A percentile compares a stretch with the other conserved stretches of the same genome.
Evolutionary conservation across 2,797 vertebrate genomes (phyloP).

Genomic region (Ctenopoma kingsleyae): DNA sequence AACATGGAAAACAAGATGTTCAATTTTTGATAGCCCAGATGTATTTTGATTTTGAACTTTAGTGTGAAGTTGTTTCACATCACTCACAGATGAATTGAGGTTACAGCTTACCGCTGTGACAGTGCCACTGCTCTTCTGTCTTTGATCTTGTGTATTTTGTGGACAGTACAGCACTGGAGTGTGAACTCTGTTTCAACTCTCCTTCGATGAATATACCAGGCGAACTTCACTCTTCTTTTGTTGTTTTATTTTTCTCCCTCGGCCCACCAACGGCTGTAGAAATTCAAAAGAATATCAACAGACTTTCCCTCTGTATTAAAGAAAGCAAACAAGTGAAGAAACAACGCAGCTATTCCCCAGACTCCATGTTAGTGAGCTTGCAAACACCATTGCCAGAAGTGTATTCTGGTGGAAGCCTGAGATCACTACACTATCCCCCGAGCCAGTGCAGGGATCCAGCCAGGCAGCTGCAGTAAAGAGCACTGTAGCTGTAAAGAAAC

Average conservation of each 20-base stretch:
- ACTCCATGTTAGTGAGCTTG: conserved; percentile 82
- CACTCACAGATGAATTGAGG: conserved; percentile 42
- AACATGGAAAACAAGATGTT: conserved; percentile 54
- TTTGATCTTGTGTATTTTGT: conserved; percentile 64
- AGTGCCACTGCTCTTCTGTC: conserved; percentile 50
- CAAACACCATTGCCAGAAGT: conserved; percentile 83
- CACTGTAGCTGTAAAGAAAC: conserved; percentile 73
- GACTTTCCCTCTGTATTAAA: conserved; percentile 75
- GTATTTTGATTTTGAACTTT: conserved; percentile 53
- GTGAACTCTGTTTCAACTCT: conserved; percentile 80
- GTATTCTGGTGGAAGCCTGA: conserved; percentile 83
- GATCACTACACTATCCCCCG: conserved; percentile 82
- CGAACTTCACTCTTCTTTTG: conserved; percentile 70
- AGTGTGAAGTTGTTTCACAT: conserved; percentile 24
- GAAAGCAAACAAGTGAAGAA: conserved; percentile 79
- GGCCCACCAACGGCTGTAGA: conserved; percentile 67
- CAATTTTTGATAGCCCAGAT: conserved; percentile 61
- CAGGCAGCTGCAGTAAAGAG: conserved; percentile 66
- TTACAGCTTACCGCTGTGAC: conserved; percentile 36
- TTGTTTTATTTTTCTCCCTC: conserved; percentile 64
- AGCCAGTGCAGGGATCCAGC: conserved; percentile 78
- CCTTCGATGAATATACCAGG: conserved; percentile 46
- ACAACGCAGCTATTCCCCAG: conserved; percentile 75
- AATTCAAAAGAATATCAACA: conserved; percentile 81
- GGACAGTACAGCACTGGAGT: conserved; percentile 49